Conservation (phyloP, 2,797 vertebrate species). For the Huso huso region DNA sequence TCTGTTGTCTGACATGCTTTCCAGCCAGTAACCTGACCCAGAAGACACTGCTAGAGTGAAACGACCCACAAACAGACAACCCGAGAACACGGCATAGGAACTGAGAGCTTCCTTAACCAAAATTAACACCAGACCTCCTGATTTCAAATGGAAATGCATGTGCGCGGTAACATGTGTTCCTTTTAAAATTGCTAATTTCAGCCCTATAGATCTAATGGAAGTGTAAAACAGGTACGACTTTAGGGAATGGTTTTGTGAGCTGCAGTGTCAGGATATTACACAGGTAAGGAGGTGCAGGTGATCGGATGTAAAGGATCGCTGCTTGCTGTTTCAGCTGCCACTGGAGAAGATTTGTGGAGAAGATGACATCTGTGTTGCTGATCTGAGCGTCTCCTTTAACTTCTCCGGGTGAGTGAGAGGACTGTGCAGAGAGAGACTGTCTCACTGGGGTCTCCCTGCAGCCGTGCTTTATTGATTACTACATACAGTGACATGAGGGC, state of each 20-base stretch:
- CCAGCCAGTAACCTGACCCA: no score
- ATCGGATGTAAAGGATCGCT: background rate
- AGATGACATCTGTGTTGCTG: conserved; percentile 42
- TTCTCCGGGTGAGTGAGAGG: conserved; percentile 39
- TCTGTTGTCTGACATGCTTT: no score
- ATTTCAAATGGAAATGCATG: no score
- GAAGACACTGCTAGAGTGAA: no score
- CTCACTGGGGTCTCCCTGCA: background rate
- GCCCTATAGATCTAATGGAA: background rate
- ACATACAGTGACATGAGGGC: background rate
- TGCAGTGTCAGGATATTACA: background rate
- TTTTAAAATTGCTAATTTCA: background rate
- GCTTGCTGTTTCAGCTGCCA: conserved; percentile 31
- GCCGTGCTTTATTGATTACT: background rate
- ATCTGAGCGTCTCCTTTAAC: conserved; percentile 40
- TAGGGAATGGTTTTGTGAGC: background rate
- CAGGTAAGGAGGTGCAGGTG: background rate
- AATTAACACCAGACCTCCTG: no score
- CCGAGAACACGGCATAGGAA: no score
- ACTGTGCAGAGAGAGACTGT: no score
- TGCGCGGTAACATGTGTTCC: no score
- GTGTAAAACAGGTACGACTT: background rate
- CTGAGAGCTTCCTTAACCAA: no score
- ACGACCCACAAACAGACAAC: no score
- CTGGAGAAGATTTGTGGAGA: conserved; percentile 52